Evolutionary conservation across 2,888 invertebrate genomes (phyloP).

Genomic region (Morpho helenor): DNA sequence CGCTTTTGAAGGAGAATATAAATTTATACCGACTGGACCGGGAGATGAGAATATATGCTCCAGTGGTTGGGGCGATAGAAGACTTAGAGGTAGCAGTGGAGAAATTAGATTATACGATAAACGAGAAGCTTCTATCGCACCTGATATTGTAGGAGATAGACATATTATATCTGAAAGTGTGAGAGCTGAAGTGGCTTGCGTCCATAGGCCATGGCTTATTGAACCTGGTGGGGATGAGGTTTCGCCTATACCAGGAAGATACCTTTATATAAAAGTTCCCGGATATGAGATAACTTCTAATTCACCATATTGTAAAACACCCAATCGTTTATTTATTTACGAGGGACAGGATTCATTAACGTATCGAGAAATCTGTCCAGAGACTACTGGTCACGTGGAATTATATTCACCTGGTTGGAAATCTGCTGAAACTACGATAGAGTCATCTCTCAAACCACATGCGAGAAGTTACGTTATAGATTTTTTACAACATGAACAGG

Average conservation of each 20-base stretch:
- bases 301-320: constrained; percentile 80
- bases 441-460: constrained; percentile 73
- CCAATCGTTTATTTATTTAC: constrained; percentile 86
- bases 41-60: constrained; percentile 81
- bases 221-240: constrained; percentile 87
- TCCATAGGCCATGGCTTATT: constrained; percentile 88
- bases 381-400: constrained; percentile 77
- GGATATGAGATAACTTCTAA: constrained; percentile 79
- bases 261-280: constrained; percentile 84
- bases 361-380: constrained; percentile 84
- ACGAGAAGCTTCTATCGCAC: constrained; percentile 60
- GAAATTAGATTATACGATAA: constrained; percentile 84
- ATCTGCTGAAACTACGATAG: constrained; percentile 61
- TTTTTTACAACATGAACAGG: constrained; percentile 85
- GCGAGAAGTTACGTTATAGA: constrained; percentile 87
- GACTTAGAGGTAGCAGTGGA: constrained; percentile 85
- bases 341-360: constrained; percentile 82
- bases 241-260: constrained; percentile 79
- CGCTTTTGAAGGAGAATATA: constrained; percentile 87
- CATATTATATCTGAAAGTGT: constrained; percentile 75
- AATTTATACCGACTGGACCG: constrained; percentile 79
- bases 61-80: constrained; percentile 82
- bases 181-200: constrained; percentile 80
- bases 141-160: constrained; percentile 69
- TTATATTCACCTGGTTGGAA: constrained; percentile 87